Evolutionary conservation across 1,140 invertebrate genomes (phyloP), one percentile per base, ranked within the genome.

Genomic region (Hirudo medicinalis): DNA sequence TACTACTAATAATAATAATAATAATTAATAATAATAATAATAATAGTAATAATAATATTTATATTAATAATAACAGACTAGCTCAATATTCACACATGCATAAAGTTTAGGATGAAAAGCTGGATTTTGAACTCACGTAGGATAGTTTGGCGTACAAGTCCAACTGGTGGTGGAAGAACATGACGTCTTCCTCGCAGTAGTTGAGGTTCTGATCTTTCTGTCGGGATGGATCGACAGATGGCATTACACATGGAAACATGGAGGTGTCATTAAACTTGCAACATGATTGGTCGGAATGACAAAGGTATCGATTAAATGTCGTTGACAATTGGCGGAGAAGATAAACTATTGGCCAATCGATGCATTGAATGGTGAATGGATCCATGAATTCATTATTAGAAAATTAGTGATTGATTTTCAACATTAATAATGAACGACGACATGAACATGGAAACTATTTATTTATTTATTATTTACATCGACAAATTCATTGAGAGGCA

Each of bases 91-190:
- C 40, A 40, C 4, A 6, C 11, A 6, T 11, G 40, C 4, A 40
- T 40, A 11, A 11, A 40, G 40, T 40, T 11, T 40, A 40, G 11
- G 11, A 40, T 40, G 40, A 49, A 49, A 49, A 49, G 43, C 32
- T 36, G 32, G 32, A 5, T 5, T 17, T 49, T 13, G 5, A 69
- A 78, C 79, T 72, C 74, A 80, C 79, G 68, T 78, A 75, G 72
- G 78, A 78, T 20, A 81, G 74, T 71, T 79, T 78, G 67, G 76
- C 78, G 73, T 79, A 80, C 54, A 81, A 72, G 60, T 80, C 79
- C 54, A 81, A 72, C 73, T 81, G 80, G 55, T 79, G 76, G 60
- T 78, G 77, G 43, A 81, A 75, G 71, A 80, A 81, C 60, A 77
- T 71, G 60, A 78, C 80, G 13, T 76, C 75, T n/a, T 80, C 78